Evolutionary conservation across 37 sponge, comb jelly and placozoan genomes (phyloP).

Genomic region (Crambe crambe): DNA sequence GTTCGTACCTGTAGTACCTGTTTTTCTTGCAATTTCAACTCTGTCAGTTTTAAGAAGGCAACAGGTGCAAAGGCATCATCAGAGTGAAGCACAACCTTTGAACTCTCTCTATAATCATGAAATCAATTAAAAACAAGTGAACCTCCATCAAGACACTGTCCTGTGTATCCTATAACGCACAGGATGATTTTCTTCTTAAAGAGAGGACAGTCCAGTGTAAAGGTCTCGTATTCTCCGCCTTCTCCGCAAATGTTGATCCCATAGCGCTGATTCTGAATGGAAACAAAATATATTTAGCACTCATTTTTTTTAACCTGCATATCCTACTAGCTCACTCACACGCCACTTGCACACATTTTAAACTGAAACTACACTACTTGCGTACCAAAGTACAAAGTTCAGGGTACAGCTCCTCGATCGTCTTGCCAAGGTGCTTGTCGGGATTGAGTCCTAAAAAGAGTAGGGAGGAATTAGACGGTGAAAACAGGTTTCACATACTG

Average conservation of each 20-base stretch:
- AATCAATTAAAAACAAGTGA: not conserved
- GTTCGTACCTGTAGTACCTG: too few relatives aligned
- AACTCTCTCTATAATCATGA: constrained; percentile 14
- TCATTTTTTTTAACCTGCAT: not conserved
- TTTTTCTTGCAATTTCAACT: constrained; percentile 69
- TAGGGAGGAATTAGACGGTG: too few relatives aligned
- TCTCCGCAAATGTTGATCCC: constrained; percentile 98
- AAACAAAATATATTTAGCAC: not conserved
- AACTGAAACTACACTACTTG: too few relatives aligned
- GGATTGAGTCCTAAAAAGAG: constrained; percentile 63
- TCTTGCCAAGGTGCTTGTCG: constrained; percentile 70
- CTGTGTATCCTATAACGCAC: constrained; percentile 52
- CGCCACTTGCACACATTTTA: not conserved
- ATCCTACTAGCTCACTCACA: not conserved
- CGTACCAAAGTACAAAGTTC: constrained; percentile 21
- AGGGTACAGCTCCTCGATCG: constrained; percentile 65
- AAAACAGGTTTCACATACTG: too few relatives aligned
- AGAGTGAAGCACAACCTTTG: constrained; percentile 60
- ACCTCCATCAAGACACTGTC: not conserved
- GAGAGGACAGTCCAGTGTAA: constrained; percentile 95
- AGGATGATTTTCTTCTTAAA: constrained; percentile 76
- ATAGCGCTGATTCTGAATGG: constrained; percentile 62
- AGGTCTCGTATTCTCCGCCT: constrained; percentile 98
- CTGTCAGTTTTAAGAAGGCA: constrained; percentile 72
- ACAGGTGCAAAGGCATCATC: constrained; percentile 92